Evolutionary conservation across 1,140 invertebrate genomes (phyloP), one percentile per base, ranked within the genome.

Genomic region (Chlorops oryzae): DNA sequence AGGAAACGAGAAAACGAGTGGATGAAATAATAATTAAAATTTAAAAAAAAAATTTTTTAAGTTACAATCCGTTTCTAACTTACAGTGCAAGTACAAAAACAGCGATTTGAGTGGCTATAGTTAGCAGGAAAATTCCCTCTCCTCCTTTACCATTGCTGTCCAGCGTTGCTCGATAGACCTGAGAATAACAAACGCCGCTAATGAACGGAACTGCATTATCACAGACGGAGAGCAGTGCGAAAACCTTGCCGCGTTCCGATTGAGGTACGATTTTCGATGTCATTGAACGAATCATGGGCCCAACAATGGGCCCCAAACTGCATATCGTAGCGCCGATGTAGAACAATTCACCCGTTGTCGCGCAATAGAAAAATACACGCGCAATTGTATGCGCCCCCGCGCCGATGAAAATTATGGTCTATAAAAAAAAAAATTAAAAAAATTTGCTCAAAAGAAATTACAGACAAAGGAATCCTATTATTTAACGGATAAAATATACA

Each of bases 191-290:
- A 2, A 81, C 71, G 0, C 83, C 80, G 10, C 84, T 85, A 39
- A 87, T 74, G 46, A 88, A 69, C 1, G 83, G 83, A 9, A 87
- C 81, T 0, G 85, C 82, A 59, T 86, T 88, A 59, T 89, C 85
- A 55, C 83, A 86, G 2, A 86, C 84, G 0, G 85, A 81, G 5
- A 89, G 68, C 38, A 88, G 72, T 0, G 85, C 81, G 59, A 86
- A 87, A 3, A 85, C 78, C 64, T 86, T 87, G 80, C 86, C 86
- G 76, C 85, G 77, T 67, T 89, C 86, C 23, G 77, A 74, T 3
- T 73, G 54, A 2, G 79, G 73, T 17, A 87, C 77, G 3, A 85
- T 70, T 73, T 88, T 89, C 0, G 86, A 88, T 9, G 81, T 78
- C 77, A 88, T 84, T 3, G 87, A 86, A 35, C 86, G 75, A 34